Evolutionary conservation across 2,113 vertebrate genomes (phyloP), one percentile per base, ranked within the genome.

Genomic region (Colistium nudipinnis): DNA sequence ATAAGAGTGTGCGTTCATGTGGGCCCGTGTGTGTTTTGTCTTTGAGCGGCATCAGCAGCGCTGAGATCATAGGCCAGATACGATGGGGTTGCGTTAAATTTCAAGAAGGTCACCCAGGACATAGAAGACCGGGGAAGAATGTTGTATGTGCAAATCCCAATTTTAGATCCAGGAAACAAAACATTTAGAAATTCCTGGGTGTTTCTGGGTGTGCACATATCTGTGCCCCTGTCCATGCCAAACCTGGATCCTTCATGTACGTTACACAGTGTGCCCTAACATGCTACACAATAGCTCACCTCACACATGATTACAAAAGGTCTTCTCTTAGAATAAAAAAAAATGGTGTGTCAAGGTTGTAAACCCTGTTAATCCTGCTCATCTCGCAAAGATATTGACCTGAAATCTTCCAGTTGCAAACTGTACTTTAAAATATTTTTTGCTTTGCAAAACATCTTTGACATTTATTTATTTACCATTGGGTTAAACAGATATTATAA

Each of bases 111-210:
- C 79, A 80, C 4, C 66, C 35, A 52, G 78, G 74, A 71, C 69
- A 70, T 44, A 44, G 22, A 64, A 55, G 72, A 27, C 45, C 48
- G 49, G 54, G 20, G 25, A 81, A 86, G 66, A 87, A 80, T 86
- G 82, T 68, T 77, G 80, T 60, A 49, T 86, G 71, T 76, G 28
- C 74, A 83, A 87, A 80, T 53, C 66, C 73, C 73, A 66, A 82
- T 87, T 88, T n/a, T 87, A 78, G 83, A 85, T 77, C 66, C 76
- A 82, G 79, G 67, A 87, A 88, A 85, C n/a, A n/a, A 81, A 83
- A 78, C 74, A 84, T 83, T 74, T 38, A 74, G 83, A 83, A 87
- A 83, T 91, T 87, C 83, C 70, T 84, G 67, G 83, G 78, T 83
- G 80, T 66, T 56, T 71, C 20, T 72, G 80, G 57, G 78, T 78